Conservation (phyloP, 1,140 invertebrate species). For the Anastatus disparis region DNA sequence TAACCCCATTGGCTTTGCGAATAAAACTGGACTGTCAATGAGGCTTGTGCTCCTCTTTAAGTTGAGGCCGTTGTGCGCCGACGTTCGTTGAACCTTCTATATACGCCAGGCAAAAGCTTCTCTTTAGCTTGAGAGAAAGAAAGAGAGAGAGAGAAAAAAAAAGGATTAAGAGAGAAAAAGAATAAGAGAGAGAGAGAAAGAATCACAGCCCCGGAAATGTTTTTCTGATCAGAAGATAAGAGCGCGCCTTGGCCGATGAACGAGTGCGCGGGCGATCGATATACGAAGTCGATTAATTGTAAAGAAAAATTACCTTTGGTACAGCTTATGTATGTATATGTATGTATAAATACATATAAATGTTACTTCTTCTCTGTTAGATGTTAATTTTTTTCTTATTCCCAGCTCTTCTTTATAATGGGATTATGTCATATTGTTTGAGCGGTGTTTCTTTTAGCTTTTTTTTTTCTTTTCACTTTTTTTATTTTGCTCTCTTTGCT, state of each 20-base stretch:
- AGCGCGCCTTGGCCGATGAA: too few relatives aligned
- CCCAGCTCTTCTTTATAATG: background rate
- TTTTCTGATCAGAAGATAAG: conserved; percentile 41
- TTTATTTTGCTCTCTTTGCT: background rate
- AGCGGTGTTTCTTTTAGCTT: background rate
- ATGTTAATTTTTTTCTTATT: background rate
- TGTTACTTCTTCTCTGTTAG: too few relatives aligned
- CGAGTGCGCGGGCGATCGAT: conserved; percentile 28
- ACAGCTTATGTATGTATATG: too few relatives aligned
- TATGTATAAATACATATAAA: too few relatives aligned
- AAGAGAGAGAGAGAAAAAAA: conserved; percentile 19
- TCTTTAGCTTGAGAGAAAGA: too few relatives aligned
- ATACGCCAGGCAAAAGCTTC: too few relatives aligned
- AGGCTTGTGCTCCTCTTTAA: conserved; percentile 1
- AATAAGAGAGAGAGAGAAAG: background rate
- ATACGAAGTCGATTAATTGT: conserved; percentile 41
- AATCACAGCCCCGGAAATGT: conserved; percentile 39
- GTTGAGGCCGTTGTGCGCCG: too few relatives aligned
- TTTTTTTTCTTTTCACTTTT: background rate
- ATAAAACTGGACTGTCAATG: conserved; percentile 35
- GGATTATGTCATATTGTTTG: conserved; percentile 26
- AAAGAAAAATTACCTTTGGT: conserved; percentile 33
- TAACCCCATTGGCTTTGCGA: too few relatives aligned
- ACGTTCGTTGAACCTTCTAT: conserved; percentile 27
- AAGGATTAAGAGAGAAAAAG: background rate